Evolutionary conservation across 2,888 invertebrate species (phyloP), one percentile per base, ranked within the genome.

Genomic region (Drosophila bunnanda): DNA sequence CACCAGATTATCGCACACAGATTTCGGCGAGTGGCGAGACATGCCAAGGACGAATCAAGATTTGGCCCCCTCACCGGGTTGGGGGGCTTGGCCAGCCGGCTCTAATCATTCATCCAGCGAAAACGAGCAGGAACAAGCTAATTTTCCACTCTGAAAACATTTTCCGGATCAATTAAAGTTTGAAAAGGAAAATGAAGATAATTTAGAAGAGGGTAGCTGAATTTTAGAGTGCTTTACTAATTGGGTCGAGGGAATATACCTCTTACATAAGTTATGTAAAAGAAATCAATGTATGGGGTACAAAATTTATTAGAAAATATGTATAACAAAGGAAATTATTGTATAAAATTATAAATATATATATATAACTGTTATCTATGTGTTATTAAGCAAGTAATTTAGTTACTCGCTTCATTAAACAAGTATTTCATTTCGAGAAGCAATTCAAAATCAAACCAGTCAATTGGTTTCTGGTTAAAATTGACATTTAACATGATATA

Each of bases 1-100:
- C 73, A 61, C 61, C 61, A 59, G 72, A 72, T 72, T 72, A 72
- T 72, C 72, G 43, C 72, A 72, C 72, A 71, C 71, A 76, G 44
- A 44, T 72, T 72, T 58, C 38, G 76, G 66, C 46, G 48, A 73
- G 66, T 71, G 58, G 67, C 36, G 25, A 57, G 58, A 48, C 67
- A 28, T n/a, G 72, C 46, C 72, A 58, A 71, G 56, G 71, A 67
- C 76, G 76, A 57, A 75, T 72, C 72, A 48, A 34, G 50, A 48
- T 39, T 46, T 12, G 10, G 12, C 12, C 70, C 12, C 20, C 38
- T 28, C 6, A 17, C 38, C n/a, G 25, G 30, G 9, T 25, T 22
- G 17, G 12, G 44, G 44, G 38, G 15, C 6, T 5, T 30, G 20
- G 20, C n/a, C 2, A 13, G 9, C 5, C 10, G 12, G 8, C 28